Evolutionary conservation across 2,888 invertebrate genomes (phyloP).

Genomic region (Lasioglossum villosulum): DNA sequence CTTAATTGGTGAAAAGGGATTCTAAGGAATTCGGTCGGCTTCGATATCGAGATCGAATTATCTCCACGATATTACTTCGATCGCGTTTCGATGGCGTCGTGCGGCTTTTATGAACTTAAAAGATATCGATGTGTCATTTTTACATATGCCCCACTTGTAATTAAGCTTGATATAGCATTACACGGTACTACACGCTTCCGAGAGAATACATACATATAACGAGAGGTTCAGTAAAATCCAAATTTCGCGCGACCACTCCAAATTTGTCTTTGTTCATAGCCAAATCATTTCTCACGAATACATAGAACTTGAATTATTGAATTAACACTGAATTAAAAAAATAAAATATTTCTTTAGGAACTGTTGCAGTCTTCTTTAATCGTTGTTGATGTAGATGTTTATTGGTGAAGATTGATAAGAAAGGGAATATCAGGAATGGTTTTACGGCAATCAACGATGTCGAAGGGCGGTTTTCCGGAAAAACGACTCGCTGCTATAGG

Average conservation of each 20-base stretch:
- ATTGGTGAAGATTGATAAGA: neutral
- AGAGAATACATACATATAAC: too few species aligned
- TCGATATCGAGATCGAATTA: neutral
- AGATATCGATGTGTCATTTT: neutral
- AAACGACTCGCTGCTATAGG: neutral
- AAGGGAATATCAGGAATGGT: constrained; percentile 35
- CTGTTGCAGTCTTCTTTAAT: too few species aligned
- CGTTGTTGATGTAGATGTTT: neutral
- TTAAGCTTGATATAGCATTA: neutral
- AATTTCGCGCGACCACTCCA: neutral
- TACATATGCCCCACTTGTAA: neutral
- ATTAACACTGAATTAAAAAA: too few species aligned
- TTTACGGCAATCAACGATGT: constrained; percentile 55
- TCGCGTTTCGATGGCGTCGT: neutral
- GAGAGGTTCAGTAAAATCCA: too few species aligned
- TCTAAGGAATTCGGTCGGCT: neutral
- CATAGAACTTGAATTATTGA: neutral
- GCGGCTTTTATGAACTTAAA: neutral
- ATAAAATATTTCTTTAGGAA: neutral
- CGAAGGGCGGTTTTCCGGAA: constrained; percentile 43
- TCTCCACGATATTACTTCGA: neutral
- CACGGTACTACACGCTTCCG: too few species aligned
- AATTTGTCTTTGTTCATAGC: neutral
- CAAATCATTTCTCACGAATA: neutral
- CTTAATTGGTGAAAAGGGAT: constrained; percentile 9